Evolutionary conservation across 2,888 invertebrate species (phyloP), one percentile per base, ranked within the genome.

Genomic region (Drosophila yooni): DNA sequence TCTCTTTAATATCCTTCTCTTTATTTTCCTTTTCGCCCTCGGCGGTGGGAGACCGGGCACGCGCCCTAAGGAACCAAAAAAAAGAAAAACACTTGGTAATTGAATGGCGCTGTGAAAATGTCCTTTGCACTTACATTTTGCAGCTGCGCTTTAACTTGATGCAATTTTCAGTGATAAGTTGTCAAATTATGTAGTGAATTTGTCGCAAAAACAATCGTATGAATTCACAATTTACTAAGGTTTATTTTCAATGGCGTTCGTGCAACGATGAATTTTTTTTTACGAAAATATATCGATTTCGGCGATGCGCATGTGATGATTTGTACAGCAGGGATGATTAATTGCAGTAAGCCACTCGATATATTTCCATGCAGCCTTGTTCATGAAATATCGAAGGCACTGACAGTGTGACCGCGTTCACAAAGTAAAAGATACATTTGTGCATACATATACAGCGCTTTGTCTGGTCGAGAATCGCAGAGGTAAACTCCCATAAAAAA

Each of bases 11-110:
- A 25, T 90, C 91, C 69, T 95, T 95, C 81, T 95, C 95, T 91
- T 97, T 96, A 92, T 96, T 96, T 81, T 96, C 96, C 91, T 96
- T 96, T 73, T 96, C 96, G 29, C 95, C 95, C 50, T 94, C 94
- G 79, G 96, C 96, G 34, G 96, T 95, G 70, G 96, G 96, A 63
- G 96, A 95, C 90, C 95, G 95, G 91, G 96, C 96, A 90, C 96
- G 95, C 87, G 96, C 96, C 97, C 97, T 97, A 61, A 5, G 3
- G 8, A 54, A 46, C 13, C 57, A 60, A 29, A 51, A 64, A 70
- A 60, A 56, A 21, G 21, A 21, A 40, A 25, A 25, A 2, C 25
- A 59, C 31, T 60, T 21, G 38, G 36, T 73, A 33, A 63, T 25
- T 33, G 54, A 63, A 53, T n/a, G 34, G 11, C 11, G n/a, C 31